Evolutionary conservation across 2,113 vertebrate species (phyloP).

Genomic region (Oryzias javanicus): DNA sequence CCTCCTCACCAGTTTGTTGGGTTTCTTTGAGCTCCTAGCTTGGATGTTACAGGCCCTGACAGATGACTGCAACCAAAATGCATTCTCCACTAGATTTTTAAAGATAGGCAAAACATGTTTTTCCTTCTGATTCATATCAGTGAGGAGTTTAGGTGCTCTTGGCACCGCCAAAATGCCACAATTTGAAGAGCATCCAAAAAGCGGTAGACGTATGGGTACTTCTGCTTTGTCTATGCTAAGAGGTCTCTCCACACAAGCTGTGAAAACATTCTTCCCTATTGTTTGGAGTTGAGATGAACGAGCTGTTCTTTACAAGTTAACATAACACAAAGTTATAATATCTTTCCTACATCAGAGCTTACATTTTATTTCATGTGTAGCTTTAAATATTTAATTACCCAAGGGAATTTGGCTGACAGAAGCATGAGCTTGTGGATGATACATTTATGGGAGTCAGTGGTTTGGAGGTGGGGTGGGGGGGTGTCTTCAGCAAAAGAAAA

Average conservation of each 20-base stretch:
- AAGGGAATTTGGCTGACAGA: neutral
- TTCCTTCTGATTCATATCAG: too few species aligned
- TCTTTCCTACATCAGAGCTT: neutral
- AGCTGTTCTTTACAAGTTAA: neutral
- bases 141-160: neutral
- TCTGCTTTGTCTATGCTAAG: neutral
- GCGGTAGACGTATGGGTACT: neutral
- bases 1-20: too few species aligned
- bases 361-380: neutral
- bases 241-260: neutral
- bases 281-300: neutral
- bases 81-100: too few species aligned
- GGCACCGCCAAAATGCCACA: neutral
- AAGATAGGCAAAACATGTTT: too few species aligned
- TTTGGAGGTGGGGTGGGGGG: constrained; percentile 8
- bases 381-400: constrained; percentile 1
- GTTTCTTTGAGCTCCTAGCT: too few species aligned
- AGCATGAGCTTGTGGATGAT: neutral
- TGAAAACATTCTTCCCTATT: neutral
- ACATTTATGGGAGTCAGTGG: neutral
- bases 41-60: too few species aligned
- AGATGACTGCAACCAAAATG: too few species aligned
- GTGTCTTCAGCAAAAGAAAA: neutral
- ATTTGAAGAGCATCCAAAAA: neutral
- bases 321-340: neutral